phyloP scores from a whole-genome alignment of 2,113 vertebrate species.

The Dunckerocampus dactyliophorus region DNA sequence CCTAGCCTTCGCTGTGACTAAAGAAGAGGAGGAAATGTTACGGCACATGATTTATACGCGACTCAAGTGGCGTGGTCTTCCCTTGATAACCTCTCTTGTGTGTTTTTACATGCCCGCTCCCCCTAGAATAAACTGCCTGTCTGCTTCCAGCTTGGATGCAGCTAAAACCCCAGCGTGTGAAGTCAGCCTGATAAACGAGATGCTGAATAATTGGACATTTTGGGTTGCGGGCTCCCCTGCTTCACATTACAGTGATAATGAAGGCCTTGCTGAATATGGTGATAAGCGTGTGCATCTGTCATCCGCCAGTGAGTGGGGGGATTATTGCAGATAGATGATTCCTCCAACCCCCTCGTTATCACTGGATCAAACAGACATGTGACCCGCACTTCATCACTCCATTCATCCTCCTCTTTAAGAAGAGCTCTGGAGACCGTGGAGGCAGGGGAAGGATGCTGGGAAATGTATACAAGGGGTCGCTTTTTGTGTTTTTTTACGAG shows the following conservation, averaged over 20 bases:
- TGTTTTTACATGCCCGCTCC: slow-evolving; percentile 38
- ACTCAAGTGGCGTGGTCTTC: slow-evolving; percentile 43
- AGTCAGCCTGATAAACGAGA: slow-evolving; percentile 58
- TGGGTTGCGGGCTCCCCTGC: slow-evolving; percentile 65
- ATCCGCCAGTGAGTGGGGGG: slow-evolving; percentile 62
- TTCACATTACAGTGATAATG: slow-evolving; percentile 72
- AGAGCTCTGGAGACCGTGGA: slow-evolving; percentile 65
- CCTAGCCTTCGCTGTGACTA: slow-evolving; percentile 63
- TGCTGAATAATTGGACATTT: slow-evolving; percentile 74
- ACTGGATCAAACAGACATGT: slow-evolving; percentile 73
- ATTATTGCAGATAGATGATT: slow-evolving; percentile 77
- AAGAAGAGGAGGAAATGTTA: slow-evolving; percentile 65
- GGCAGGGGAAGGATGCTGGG: slow-evolving; percentile 38
- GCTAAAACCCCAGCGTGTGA: slow-evolving; percentile 60
- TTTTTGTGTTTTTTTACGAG: slow-evolving; percentile 14
- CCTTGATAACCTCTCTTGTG: slow-evolving; percentile 61
- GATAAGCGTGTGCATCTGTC: slow-evolving; percentile 76
- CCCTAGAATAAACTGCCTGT: slow-evolving; percentile 62
- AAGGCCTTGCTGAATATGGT: slow-evolving; percentile 85
- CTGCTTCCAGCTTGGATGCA: slow-evolving; percentile 41
- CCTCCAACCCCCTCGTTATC: slow-evolving; percentile 72
- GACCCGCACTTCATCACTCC: slow-evolving; percentile 70
- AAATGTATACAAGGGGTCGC: slow-evolving; percentile 53
- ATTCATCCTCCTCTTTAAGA: slow-evolving; percentile 70
- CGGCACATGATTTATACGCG: slow-evolving; percentile 64